Base-by-base conservation (phyloP, 2,797 vertebrate genomes). In the Myotis findleyi region DNA sequence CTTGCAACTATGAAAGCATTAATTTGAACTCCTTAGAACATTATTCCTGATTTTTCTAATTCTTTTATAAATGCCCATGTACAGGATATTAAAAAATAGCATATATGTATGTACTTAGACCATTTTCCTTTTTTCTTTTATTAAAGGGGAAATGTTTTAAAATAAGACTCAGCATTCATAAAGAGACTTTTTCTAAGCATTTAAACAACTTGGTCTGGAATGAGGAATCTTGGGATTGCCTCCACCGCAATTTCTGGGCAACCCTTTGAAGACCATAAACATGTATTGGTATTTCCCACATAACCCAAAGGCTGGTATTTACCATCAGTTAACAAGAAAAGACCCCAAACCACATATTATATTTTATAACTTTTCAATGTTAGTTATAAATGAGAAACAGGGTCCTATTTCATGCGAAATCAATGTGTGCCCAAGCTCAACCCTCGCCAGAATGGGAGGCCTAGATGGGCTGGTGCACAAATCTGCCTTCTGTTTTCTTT, bases 401-500 rank as follows among this genome's bases (percentile, higher is more conserved):
- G 89, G 66, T 91, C 68, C 66, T 89, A 85, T 92, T 97, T 95
- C 71, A 94, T 92, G 76, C 90, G 89, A 95, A 87, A 96, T 33
- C 92, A 55, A 44, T 95, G 53, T 95, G 81, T 95, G 76, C 91
- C 91, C 59, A 91, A 76, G 92, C 79, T 93, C 57, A 92, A 55
- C 38, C 62, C 55, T 93, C 83, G 66, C 90, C 96, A 94, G 92
- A 83, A 85, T 68, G 94, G 91, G 72, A 69, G 51, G 64, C 57
- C 75, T 83, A 30, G 41, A 49, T 88, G 95, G 96, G 86, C 95
- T 89, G 82, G 41, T 10, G 57, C 57, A 80, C 91, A 96, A 68
- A 91, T 94, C 89, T 89, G 88, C 90, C 80, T 96, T 96, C 94
- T 97, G 90, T 72, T 90, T 94, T 92, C 79, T 96, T 96, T 94